Conservation (phyloP, 64 coral and sea anemone species). For the Trachythela sp. region DNA sequence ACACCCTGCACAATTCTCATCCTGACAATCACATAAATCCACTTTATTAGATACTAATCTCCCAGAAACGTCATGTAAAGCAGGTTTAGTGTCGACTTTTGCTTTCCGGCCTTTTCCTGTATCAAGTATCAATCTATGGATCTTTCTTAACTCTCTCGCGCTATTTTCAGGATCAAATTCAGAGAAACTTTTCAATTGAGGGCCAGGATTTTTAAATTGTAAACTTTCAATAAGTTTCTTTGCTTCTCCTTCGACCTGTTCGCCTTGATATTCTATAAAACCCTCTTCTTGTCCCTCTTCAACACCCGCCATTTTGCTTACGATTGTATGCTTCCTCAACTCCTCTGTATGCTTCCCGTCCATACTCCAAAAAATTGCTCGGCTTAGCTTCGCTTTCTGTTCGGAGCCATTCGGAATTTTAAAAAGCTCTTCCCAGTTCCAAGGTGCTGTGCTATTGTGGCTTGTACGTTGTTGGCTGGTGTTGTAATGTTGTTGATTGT, state of each 20-base stretch:
- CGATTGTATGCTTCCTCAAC: too few relatives aligned
- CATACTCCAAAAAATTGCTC: too few relatives aligned
- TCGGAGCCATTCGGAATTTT: too few relatives aligned
- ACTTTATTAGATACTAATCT: slow-evolving; percentile 63
- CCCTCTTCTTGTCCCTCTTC: neutral
- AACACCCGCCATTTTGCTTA: neutral
- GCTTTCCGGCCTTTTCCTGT: slow-evolving; percentile 34
- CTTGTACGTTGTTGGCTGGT: too few relatives aligned
- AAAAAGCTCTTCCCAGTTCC: too few relatives aligned
- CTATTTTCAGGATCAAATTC: slow-evolving; percentile 90
- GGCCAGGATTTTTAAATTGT: slow-evolving; percentile 84
- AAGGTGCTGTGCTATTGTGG: too few relatives aligned
- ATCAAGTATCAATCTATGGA: slow-evolving; percentile 43
- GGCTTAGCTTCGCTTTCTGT: too few relatives aligned
- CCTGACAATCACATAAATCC: slow-evolving; percentile 96
- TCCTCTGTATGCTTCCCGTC: too few relatives aligned
- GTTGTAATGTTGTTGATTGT: too few relatives aligned
- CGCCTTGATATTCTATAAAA: neutral
- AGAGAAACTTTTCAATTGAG: slow-evolving; percentile 45
- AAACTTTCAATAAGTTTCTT: slow-evolving; percentile 80
- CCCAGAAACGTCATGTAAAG: slow-evolving; percentile 70
- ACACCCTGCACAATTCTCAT: slow-evolving; percentile 73
- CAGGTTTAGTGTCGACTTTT: slow-evolving; percentile 51
- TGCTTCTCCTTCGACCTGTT: slow-evolving; percentile 34
- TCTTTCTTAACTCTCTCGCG: slow-evolving; percentile 76